Base-by-base conservation (phyloP, 2,113 vertebrate species). In the Turdus rufiventris region DNA sequence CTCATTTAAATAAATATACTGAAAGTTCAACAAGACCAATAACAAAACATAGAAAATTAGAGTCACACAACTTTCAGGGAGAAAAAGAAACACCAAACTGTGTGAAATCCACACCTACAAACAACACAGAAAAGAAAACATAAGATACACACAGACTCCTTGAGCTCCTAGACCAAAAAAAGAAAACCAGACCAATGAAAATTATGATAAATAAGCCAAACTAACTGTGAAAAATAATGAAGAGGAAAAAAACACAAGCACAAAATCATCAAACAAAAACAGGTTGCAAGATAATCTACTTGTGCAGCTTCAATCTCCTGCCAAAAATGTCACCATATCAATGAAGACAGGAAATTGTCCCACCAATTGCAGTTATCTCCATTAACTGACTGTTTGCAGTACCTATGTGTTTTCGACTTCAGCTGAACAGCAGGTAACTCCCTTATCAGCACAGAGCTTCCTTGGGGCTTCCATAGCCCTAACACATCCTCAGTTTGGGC, bases 181-280 rank as follows among this genome's bases (percentile, higher is more conserved):
- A 88, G n/a, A n/a, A n/a, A n/a, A 81, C 25, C 0, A 4, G 5
- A 28, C 0, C 0, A 5, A 33, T 26, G 9, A 19, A 25, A 24
- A 20, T 7, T 47, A 47, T 6, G 2, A 45, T 13, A 42, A 86
- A 29, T 54, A 66, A 42, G 2, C 9, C 17, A 67, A 91, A 47
- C 5, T 40, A 71, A 54, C 20, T 19, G 3, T 3, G 2, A 8
- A 42, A 74, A 47, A 48, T 31, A 40, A 70, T 3, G 0, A 53
- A 42, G 5, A 13, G 6, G 5, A 5, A 28, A 20, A 25, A 28
- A 7, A 21, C 4, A 3, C 6, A 13, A 9, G 9, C 15, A 54
- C 24, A 62, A 54, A 34, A 42, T 4, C 25, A n/a, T 18, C 24
- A 63, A 56, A 33, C 4, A 50, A 48, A 38, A 57, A 67, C 63